Base-by-base conservation (phyloP, 2,888 invertebrate species). In the Orchesella flavescens region DNA sequence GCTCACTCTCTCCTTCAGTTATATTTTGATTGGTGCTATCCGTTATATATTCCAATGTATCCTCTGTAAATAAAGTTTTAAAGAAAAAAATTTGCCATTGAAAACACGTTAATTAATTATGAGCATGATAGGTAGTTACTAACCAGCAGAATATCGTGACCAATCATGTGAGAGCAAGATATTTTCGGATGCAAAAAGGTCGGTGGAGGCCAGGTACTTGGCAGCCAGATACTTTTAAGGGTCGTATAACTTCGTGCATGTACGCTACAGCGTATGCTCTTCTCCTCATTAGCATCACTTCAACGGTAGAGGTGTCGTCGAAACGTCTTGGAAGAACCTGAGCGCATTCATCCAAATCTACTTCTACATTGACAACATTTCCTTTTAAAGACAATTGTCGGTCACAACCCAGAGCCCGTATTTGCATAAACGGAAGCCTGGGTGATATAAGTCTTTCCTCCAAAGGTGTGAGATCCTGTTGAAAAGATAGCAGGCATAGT, bases 351-450 rank as follows among this genome's bases (percentile, higher is more conserved):
- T 85, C 80, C n/a, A 86, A 21, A 53, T 83, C 77, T 46, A 82
- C 81, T 57, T 76, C 77, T 10, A 86, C 76, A 53, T 86, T 86
- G 1, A 85, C 84, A 2, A 86, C 72, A 43, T 79, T 80, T 23
- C 85, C 86, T 13, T 17, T 5, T 12, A 86, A 34, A 24, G 46
- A 34, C 15, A 63, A 84, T 34, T 86, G 85, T 13, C 72, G 46
- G 7, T 84, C 77, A n/a, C 3, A 13, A 53, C 81, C 84, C 15
- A 81, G 19, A 5, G 43, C 13, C 12, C 74, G 43, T 34, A 85
- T 83, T 19, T 69, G 71, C 74, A 83, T 75, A 63, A 83, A 85
- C 10, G 79, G 79, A 46, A 85, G 57, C 1, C 83, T 21, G 0
- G 44, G 63, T 4, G 83, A 43, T 1, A 83, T 69, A 2, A 85